phyloP scores from a whole-genome alignment of 2,888 invertebrate species.

The Tribolium freemani region DNA sequence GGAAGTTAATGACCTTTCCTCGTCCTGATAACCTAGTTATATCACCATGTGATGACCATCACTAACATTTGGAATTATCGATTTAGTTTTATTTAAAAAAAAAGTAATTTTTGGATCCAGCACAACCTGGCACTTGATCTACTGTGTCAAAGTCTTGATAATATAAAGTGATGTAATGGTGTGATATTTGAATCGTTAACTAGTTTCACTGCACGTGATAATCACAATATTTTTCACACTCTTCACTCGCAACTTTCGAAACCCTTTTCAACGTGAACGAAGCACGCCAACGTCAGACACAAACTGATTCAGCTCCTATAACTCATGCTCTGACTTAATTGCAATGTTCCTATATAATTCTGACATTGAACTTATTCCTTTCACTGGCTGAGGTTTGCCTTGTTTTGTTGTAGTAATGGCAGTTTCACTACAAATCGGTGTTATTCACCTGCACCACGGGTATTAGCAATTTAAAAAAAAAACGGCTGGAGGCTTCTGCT shows the following conservation, averaged over 20 bases:
- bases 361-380: constrained; percentile 46
- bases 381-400: constrained; percentile 44
- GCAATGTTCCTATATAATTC: constrained; percentile 40
- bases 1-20: constrained; percentile 6
- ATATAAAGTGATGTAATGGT: not conserved
- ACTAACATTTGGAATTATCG: not conserved
- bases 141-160: not conserved
- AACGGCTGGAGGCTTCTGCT: not conserved
- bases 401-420: constrained; percentile 25
- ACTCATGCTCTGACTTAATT: constrained; percentile 39
- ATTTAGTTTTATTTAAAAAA: not conserved
- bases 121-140: too few species aligned
- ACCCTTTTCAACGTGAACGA: constrained; percentile 8
- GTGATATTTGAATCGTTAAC: not conserved
- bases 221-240: not conserved
- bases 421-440: constrained; percentile 34
- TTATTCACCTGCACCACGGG: not conserved
- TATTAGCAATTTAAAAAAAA: not conserved
- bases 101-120: not conserved
- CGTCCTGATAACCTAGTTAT: constrained; percentile 10
- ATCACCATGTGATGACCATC: not conserved
- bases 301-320: constrained; percentile 23
- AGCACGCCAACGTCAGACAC: constrained; percentile 15
- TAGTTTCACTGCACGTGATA: not conserved
- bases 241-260: not conserved